Percentiles rank a stretch among this genome's conserved stretches.
Conservation (phyloP, 1,140 invertebrate genomes). For the Neodiprion pinetum region DNA sequence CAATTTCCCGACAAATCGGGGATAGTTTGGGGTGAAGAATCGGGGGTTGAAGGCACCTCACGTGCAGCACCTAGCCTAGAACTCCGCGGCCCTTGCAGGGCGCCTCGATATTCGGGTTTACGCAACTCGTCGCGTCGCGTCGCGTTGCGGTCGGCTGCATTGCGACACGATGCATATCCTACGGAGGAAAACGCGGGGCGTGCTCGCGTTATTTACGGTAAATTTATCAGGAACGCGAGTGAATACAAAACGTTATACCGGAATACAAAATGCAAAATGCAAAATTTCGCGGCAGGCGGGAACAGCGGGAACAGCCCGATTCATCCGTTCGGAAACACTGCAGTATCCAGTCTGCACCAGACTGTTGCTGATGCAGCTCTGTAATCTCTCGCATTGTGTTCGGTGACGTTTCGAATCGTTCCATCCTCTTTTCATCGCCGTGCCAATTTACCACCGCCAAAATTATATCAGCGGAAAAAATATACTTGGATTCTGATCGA, state of each 20-base stretch:
- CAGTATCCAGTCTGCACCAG: slow-evolving; percentile 18
- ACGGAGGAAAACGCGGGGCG: slow-evolving; percentile 36
- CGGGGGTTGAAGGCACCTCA: not conserved
- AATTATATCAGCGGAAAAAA: too few species aligned
- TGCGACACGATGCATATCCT: slow-evolving; percentile 23
- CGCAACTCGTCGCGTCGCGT: slow-evolving; percentile 20
- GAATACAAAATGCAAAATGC: slow-evolving; percentile 35
- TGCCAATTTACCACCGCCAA: too few species aligned
- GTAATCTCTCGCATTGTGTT: slow-evolving; percentile 44
- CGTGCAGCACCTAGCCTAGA: not conserved
- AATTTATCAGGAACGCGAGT: slow-evolving; percentile 34
- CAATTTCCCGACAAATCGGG: too few species aligned
- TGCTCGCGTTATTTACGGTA: slow-evolving; percentile 41
- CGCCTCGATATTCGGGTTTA: slow-evolving; percentile 22
- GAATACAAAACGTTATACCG: slow-evolving; percentile 19
- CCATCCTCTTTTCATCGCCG: slow-evolving; percentile 10
- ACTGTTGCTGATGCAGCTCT: slow-evolving; percentile 21
- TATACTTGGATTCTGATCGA: not conserved
- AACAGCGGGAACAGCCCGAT: slow-evolving; percentile 19
- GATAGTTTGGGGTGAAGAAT: too few species aligned
- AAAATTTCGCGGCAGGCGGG: slow-evolving; percentile 10
- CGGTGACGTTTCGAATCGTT: slow-evolving; percentile 36
- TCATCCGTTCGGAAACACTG: slow-evolving; percentile 42
- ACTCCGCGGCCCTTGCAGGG: too few species aligned
- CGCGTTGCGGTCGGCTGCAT: slow-evolving; percentile 24